Evolutionary conservation across 2,797 vertebrate species (phyloP).

Genomic region (Chromobotia macracanthus): DNA sequence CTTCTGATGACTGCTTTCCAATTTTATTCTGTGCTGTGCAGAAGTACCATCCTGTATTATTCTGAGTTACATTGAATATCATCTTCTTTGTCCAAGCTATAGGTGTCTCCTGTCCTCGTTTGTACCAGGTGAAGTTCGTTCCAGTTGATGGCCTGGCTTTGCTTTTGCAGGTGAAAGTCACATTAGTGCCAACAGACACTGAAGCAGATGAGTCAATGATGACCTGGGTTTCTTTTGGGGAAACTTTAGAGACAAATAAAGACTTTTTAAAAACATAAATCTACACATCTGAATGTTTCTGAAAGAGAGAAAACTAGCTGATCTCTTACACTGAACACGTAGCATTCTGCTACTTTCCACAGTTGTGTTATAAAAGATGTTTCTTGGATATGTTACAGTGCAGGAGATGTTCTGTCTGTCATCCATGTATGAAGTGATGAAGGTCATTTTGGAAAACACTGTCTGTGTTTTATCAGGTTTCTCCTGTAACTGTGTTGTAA

Average conservation of each 20-base stretch:
- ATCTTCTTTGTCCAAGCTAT: slow-evolving; percentile 27
- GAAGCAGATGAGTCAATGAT: slow-evolving; percentile 54
- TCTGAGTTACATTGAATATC: slow-evolving; percentile 42
- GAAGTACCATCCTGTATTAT: slow-evolving; percentile 54
- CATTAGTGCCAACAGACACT: slow-evolving; percentile 57
- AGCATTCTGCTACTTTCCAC: slow-evolving; percentile 23
- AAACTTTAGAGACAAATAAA: slow-evolving; percentile 55
- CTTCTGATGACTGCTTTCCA: not conserved
- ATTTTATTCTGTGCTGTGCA: slow-evolving; percentile 56
- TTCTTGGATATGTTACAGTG: slow-evolving; percentile 58
- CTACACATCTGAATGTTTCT: not conserved
- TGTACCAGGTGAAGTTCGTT: slow-evolving; percentile 64
- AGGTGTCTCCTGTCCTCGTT: not conserved
- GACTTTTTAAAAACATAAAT: not conserved
- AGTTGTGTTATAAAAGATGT: not conserved
- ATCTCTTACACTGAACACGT: slow-evolving; percentile 1
- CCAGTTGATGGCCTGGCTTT: slow-evolving; percentile 63
- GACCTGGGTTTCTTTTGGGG: slow-evolving; percentile 59
- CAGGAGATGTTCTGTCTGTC: slow-evolving; percentile 63
- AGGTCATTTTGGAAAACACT: slow-evolving; percentile 49
- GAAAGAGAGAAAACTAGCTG: not conserved
- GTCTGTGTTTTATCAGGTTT: slow-evolving; percentile 56
- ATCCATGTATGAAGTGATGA: slow-evolving; percentile 58
- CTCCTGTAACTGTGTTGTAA: slow-evolving; percentile 2
- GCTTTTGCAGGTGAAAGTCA: slow-evolving; percentile 68